Base-by-base conservation (phyloP, 1,140 invertebrate genomes). In the Propsilocerus akamusi region DNA sequence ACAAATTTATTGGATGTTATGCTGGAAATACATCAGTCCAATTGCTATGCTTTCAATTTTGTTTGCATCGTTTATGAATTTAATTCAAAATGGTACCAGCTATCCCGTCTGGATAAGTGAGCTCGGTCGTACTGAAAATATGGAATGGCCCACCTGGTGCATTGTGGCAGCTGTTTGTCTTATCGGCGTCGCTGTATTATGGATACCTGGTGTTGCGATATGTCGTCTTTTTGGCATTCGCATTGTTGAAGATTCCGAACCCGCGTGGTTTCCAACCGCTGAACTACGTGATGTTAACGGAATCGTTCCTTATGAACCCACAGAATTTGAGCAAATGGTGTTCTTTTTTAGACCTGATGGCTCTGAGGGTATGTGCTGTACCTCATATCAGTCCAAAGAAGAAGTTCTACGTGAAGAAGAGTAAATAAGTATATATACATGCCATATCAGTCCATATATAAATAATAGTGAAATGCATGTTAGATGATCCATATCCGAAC, bases 11-110 rank as follows among this genome's bases (percentile, higher is more conserved):
- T 94, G 89, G 89, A 66, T 90, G 53, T 80, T 93, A 53, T 95
- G 90, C 63, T 95, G 91, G 90, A 90, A 92, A 59, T 96, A 92
- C 57, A 63, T 95, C 8, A 91, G 88, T 23, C 92, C 92, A 0
- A 60, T 83, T 48, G 87, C 89, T 2, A 96, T 96, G 91, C 63
- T 91, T 17, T 79, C 82, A 51, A 92, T 96, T 56, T 68, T 96
- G 8, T 66, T 81, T 22, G 83, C 89, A 0, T 92, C 87, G 26
- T 80, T 94, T 57, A 70, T 83, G 37, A 85, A 95, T 59, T 81
- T 92, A 49, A 69, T 81, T 0, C 73, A 78, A 1, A 79, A 86
- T 53, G 87, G 87, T 0, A 86, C 84, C 22, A 80, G 79, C 20
- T 92, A 95, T 65, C 77, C 80, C 25, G 87, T 86, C 2, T 95